These are phyloP conservation scores for Macrosiphum euphorbiae DNA, from an alignment of 2,888 invertebrate species.

Conservation along the genomic window DNA sequence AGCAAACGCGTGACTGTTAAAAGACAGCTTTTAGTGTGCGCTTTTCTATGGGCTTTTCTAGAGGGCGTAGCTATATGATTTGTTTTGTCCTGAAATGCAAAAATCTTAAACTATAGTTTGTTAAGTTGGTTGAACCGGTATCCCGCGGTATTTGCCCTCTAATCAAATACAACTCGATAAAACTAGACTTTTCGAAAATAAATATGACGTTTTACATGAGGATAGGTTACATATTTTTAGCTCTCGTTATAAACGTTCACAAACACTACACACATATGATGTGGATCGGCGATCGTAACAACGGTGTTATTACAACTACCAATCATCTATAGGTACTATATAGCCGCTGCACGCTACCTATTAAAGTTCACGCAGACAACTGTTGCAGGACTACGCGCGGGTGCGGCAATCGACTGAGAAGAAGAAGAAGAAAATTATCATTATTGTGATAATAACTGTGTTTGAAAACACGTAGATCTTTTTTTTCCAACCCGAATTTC, in stretches of 20 bases:
- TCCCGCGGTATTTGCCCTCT: not conserved
- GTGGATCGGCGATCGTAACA: not conserved
- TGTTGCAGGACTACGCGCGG: not conserved
- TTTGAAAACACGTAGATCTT: not conserved
- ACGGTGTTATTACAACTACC: not conserved
- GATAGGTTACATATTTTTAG: not conserved
- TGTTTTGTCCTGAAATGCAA: no score
- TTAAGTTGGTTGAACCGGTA: no score
- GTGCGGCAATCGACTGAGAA: not conserved
- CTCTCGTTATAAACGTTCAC: not conserved
- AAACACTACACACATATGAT: not conserved
- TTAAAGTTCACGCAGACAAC: not conserved
- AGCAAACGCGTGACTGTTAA: not conserved
- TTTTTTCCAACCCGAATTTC: not conserved
- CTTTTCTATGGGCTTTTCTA: no score
- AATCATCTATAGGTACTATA: not conserved
- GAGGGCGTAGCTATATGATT: no score
- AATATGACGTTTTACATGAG: not conserved
- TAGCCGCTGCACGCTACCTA: not conserved
- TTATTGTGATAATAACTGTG: slow-evolving; percentile 12
- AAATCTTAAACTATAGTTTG: no score
- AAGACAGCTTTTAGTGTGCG: no score
- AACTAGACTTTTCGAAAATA: not conserved
- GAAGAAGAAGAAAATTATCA: not conserved
- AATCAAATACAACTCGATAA: not conserved